Evolutionary conservation across 2,888 invertebrate genomes (phyloP).

Genomic region (Eupithecia centaureata): DNA sequence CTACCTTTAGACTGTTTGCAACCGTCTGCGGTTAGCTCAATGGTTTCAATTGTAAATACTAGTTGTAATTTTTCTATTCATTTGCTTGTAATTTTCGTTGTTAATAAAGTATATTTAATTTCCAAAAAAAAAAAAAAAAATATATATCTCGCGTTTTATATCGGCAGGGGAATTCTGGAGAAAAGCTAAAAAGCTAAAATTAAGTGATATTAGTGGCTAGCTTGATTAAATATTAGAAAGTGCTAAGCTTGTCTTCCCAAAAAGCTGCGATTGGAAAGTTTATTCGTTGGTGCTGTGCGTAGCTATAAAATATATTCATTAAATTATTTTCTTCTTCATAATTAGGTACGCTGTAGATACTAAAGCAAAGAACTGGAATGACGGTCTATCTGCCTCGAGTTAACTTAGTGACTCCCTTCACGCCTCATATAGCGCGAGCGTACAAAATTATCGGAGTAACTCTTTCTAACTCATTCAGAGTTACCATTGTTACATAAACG

Average conservation of each 20-base stretch:
- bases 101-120: too few species aligned
- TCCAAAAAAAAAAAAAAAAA: too few species aligned
- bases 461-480: conserved; percentile 62
- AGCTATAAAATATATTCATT: background rate
- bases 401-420: conserved; percentile 50
- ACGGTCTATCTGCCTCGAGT: conserved; percentile 45
- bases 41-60: too few species aligned
- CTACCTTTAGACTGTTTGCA: too few species aligned
- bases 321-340: background rate
- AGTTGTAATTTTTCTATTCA: too few species aligned
- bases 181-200: too few species aligned
- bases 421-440: conserved; percentile 54
- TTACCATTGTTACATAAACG: conserved; percentile 54
- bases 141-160: too few species aligned
- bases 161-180: too few species aligned
- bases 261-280: background rate
- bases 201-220: background rate
- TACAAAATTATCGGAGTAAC: conserved; percentile 58
- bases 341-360: background rate
- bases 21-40: too few species aligned
- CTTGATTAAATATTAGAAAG: background rate
- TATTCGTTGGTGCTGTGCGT: too few species aligned
- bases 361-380: conserved; percentile 25
- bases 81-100: too few species aligned
- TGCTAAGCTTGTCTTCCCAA: background rate